phyloP scores from a whole-genome alignment of 2,113 vertebrate genomes.

The Dunckerocampus dactyliophorus region DNA sequence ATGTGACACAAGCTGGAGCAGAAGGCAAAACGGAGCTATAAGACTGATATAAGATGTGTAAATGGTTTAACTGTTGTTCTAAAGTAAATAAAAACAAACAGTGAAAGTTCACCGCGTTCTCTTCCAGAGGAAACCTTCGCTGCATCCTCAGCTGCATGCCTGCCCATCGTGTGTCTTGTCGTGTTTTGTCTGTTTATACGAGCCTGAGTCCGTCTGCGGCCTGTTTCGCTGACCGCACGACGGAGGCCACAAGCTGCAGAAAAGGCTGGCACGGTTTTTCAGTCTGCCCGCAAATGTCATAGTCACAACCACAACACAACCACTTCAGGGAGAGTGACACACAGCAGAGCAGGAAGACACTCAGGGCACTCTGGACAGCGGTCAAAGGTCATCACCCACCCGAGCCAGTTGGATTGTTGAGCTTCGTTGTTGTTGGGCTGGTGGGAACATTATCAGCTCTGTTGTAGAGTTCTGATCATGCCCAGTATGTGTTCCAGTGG shows the following conservation, averaged over 20 bases:
- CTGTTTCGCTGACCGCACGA: slow-evolving; percentile 33
- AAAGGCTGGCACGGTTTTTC: slow-evolving; percentile 45
- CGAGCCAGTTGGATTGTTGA: slow-evolving; percentile 6
- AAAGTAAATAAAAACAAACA: slow-evolving; percentile 12
- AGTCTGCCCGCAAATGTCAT: slow-evolving; percentile 49
- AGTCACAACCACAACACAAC: slow-evolving; percentile 52
- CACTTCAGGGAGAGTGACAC: slow-evolving; percentile 54
- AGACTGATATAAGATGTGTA: neutral
- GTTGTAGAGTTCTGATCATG: neutral
- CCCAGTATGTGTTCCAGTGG: too few species aligned
- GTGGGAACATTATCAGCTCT: neutral
- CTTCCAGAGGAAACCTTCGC: neutral
- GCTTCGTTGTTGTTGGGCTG: too few species aligned
- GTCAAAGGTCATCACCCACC: slow-evolving; percentile 10
- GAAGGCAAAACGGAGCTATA: slow-evolving; percentile 70
- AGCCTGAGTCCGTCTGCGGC: slow-evolving; percentile 48
- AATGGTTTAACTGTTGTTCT: slow-evolving; percentile 8
- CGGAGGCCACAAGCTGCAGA: slow-evolving; percentile 38
- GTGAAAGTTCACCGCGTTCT: neutral
- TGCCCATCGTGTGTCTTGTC: slow-evolving; percentile 25
- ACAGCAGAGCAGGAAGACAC: slow-evolving; percentile 23
- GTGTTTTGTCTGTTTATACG: slow-evolving; percentile 39
- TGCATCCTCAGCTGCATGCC: slow-evolving; percentile 2
- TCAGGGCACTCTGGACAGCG: neutral
- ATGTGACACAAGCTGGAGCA: slow-evolving; percentile 48